Evolutionary conservation across 2,113 vertebrate genomes (phyloP), one percentile per base, ranked within the genome.

Genomic region (Chlamydotis undulata): DNA sequence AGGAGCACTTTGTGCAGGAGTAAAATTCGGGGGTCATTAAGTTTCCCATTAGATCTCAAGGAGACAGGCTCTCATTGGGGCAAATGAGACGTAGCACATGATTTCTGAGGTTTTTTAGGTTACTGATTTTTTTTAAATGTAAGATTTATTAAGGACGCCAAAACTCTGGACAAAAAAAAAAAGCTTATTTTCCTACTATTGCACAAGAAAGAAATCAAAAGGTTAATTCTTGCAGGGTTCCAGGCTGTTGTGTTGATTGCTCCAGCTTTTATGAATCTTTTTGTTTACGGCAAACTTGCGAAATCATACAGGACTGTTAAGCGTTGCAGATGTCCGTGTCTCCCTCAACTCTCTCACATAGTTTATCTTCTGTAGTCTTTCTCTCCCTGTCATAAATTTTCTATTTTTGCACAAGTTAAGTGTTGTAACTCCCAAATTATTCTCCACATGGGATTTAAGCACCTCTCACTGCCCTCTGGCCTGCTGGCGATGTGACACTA

Each of bases 1-100:
- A 93, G 87, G 91, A 94, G 71, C 77, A 93, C 87, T 96, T 96
- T 87, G 80, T 71, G 68, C 88, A 59, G 88, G 84, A 97, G 81
- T 87, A 71, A 56, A 95, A 96, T 94, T 89, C 70, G 10, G 81
- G 94, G 94, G 82, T 93, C 95, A 83, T 96, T 94, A 93, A 95
- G 81, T 90, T 94, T 96, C 90, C 90, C 90, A 63, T 84, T 93
- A 94, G 80, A 78, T 87, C 74, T 88, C 76, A 90, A 83, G 92
- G 94, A 95, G 90, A 90, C 88, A 87, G 71, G 60, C 65, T 88
- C 41, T 77, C 89, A 49, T 5, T 68, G 93, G 87, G 80, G 70
- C 90, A 65, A 26, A 45, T 65, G 90, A 92, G 74, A 68, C 45
- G 35, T 67, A 53, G 87, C 65, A 26, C 65, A 49, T 64, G 50